Conservation (phyloP, 2,113 vertebrate species). For the Pedetes capensis region DNA sequence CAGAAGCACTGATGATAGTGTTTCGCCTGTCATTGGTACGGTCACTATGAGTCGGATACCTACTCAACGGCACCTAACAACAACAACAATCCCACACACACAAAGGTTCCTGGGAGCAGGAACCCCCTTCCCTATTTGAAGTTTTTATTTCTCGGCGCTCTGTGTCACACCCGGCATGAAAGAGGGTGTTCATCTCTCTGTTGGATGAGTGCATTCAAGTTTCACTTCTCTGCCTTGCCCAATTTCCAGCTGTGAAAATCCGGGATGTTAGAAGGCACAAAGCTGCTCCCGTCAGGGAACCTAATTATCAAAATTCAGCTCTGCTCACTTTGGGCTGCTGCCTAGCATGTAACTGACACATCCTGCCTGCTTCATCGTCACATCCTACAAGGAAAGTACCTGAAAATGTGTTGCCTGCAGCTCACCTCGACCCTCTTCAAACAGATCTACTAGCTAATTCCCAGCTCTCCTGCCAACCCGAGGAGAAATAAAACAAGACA, state of each 20-base stretch:
- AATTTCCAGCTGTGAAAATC: background rate
- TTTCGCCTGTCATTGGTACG: too few relatives aligned
- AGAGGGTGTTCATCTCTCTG: background rate
- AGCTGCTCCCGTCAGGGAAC: background rate
- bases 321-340: too few relatives aligned
- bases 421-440: background rate
- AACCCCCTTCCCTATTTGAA: background rate
- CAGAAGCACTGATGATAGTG: too few relatives aligned
- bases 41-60: too few relatives aligned
- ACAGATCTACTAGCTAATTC: background rate
- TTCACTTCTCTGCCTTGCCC: background rate
- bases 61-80: too few relatives aligned
- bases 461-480: background rate
- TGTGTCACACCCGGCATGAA: background rate
- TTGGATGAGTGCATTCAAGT: background rate
- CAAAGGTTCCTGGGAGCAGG: background rate
- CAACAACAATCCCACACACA: too few relatives aligned
- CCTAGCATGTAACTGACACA: background rate
- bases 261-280: background rate
- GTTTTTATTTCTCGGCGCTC: background rate
- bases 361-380: background rate
- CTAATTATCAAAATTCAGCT: background rate
- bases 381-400: background rate
- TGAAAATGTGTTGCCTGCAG: background rate
- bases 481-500: background rate